These are phyloP conservation scores for Drepanosiphum platanoidis DNA, from an alignment of 2,888 invertebrate genomes.

Conservation along the genomic window DNA sequence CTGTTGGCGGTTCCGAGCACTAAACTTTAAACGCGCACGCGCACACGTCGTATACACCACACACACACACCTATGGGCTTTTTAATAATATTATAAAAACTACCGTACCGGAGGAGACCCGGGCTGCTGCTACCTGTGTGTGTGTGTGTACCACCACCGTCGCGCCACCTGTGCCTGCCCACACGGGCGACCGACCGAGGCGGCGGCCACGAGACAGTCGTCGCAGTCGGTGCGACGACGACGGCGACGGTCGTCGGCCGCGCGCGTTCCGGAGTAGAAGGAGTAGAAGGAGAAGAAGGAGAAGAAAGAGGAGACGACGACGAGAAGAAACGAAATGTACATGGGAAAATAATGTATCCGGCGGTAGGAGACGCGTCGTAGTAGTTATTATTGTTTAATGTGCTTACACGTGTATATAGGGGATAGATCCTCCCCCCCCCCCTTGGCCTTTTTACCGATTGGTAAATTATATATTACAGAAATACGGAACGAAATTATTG, in stretches of 20 bases:
- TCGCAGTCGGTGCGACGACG: too few species aligned
- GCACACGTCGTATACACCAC: too few species aligned
- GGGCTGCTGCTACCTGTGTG: conserved; percentile 54
- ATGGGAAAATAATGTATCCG: conserved; percentile 35
- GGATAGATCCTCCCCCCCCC: too few species aligned
- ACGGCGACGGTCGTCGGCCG: not conserved
- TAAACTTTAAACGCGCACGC: conserved; percentile 67
- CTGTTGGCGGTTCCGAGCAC: conserved; percentile 66
- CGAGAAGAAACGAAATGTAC: not conserved
- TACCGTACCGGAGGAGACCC: conserved; percentile 45
- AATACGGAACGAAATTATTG: too few species aligned
- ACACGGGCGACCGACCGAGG: not conserved
- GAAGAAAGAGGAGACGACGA: too few species aligned
- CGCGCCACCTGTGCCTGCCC: conserved; percentile 48
- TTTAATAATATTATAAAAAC: conserved; percentile 53
- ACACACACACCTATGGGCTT: too few species aligned
- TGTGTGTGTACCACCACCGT: too few species aligned
- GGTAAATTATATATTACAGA: too few species aligned
- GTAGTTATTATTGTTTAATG: not conserved
- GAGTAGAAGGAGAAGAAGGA: not conserved
- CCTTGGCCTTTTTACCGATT: too few species aligned
- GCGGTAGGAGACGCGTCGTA: not conserved
- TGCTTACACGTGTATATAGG: not conserved
- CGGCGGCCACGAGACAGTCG: not conserved
- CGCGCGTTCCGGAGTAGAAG: not conserved